A percentile compares a stretch with the other conserved stretches of the same genome.
Evolutionary conservation across 2,888 invertebrate genomes (phyloP).

Genomic region (Rhopalosiphum nymphaeae): DNA sequence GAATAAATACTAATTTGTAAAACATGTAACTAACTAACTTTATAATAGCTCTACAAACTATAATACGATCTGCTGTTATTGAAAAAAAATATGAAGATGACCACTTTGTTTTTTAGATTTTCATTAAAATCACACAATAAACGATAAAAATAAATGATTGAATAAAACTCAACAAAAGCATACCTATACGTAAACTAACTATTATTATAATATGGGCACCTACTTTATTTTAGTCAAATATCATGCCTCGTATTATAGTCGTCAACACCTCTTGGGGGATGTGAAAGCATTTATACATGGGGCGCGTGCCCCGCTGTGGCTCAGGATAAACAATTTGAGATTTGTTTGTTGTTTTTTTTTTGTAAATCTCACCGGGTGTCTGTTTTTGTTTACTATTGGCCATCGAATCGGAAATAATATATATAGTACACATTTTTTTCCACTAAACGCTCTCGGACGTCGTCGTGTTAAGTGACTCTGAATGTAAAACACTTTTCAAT

Average conservation of each 20-base stretch:
- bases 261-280: conserved; percentile 26
- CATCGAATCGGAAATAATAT: conserved; percentile 62
- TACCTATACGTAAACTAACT: not conserved
- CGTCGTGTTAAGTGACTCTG: conserved; percentile 57
- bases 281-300: conserved; percentile 20
- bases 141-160: not conserved
- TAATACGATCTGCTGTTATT: not conserved
- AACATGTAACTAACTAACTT: not conserved
- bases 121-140: not conserved
- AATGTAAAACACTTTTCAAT: conserved; percentile 64
- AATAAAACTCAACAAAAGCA: not conserved
- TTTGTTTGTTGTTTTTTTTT: conserved; percentile 26
- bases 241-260: not conserved
- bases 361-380: conserved; percentile 34
- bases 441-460: conserved; percentile 59
- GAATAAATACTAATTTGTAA: not conserved
- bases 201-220: not conserved
- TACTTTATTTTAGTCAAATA: conserved; percentile 1
- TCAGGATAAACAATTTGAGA: conserved; percentile 33
- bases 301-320: conserved; percentile 60
- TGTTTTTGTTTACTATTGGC: conserved; percentile 54
- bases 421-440: conserved; percentile 30
- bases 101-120: not conserved
- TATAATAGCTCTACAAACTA: not conserved
- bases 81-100: not conserved